These are phyloP conservation scores for Takifugu bimaculatus DNA, from an alignment of 2,113 vertebrate species.

Conservation along the genomic window DNA sequence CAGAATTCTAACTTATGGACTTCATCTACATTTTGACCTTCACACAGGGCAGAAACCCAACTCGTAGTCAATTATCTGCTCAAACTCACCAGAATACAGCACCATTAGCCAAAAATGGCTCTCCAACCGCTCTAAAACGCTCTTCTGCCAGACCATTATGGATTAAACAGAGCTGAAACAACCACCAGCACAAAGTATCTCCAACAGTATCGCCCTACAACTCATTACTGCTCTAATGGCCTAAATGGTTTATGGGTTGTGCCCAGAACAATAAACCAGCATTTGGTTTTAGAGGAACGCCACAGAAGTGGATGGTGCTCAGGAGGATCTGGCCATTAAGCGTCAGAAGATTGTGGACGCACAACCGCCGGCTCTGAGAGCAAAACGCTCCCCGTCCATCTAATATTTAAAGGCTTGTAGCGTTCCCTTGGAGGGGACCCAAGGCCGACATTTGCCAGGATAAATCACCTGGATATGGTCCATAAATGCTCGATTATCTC, in stretches of 20 bases:
- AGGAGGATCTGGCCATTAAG: conserved; percentile 32
- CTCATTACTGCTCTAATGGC: background rate
- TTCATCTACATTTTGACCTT: too few species aligned
- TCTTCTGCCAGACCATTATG: too few species aligned
- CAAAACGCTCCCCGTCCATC: conserved; percentile 19
- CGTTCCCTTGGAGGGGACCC: conserved; percentile 34
- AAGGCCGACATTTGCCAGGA: conserved; percentile 33
- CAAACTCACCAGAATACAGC: too few species aligned
- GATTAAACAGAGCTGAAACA: too few species aligned
- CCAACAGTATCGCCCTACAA: background rate
- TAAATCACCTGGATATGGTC: conserved; percentile 28
- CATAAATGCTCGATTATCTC: conserved; percentile 33
- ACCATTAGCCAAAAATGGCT: too few species aligned
- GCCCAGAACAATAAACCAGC: background rate
- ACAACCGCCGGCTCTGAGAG: conserved; percentile 12
- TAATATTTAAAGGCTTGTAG: conserved; percentile 32
- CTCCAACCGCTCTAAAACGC: too few species aligned
- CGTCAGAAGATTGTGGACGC: background rate
- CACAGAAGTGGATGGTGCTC: conserved; percentile 17
- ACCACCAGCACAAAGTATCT: background rate
- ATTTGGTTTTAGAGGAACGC: conserved; percentile 16
- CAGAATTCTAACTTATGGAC: background rate
- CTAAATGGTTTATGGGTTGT: background rate
- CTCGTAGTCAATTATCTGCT: too few species aligned
- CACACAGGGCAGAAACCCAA: too few species aligned